phyloP scores from a whole-genome alignment of 2,888 invertebrate genomes.

The Gisinianus flammeolus region DNA sequence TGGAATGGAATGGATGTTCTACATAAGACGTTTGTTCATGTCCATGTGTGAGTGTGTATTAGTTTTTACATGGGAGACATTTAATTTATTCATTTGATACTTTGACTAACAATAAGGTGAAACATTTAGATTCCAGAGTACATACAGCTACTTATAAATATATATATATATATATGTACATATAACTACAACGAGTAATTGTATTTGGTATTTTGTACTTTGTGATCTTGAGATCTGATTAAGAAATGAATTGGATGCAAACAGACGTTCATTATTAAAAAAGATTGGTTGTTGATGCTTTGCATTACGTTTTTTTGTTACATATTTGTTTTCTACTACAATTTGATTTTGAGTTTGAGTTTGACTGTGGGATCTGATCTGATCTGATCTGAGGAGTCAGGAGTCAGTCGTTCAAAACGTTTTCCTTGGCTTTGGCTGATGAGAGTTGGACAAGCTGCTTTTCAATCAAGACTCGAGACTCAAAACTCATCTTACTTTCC shows the following conservation, averaged over 20 bases:
- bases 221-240: slow-evolving; percentile 9
- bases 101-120: neutral
- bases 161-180: too few relatives aligned
- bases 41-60: too few relatives aligned
- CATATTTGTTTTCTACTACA: neutral
- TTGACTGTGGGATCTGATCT: too few relatives aligned
- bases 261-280: slow-evolving; percentile 1
- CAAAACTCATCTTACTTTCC: neutral
- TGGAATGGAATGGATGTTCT: neutral
- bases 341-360: too few relatives aligned
- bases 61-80: neutral
- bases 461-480: neutral
- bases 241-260: slow-evolving; percentile 3
- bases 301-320: neutral
- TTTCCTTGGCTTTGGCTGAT: neutral
- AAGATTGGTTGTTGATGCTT: neutral
- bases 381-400: neutral
- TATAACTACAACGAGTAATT: too few relatives aligned
- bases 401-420: neutral
- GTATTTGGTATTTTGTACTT: too few relatives aligned
- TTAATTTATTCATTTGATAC: slow-evolving; percentile 11
- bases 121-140: neutral
- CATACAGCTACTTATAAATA: too few relatives aligned
- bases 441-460: neutral
- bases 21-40: too few relatives aligned